Evolutionary conservation across 2,888 invertebrate species (phyloP).

Genomic region (Frankliniella intonsa): DNA sequence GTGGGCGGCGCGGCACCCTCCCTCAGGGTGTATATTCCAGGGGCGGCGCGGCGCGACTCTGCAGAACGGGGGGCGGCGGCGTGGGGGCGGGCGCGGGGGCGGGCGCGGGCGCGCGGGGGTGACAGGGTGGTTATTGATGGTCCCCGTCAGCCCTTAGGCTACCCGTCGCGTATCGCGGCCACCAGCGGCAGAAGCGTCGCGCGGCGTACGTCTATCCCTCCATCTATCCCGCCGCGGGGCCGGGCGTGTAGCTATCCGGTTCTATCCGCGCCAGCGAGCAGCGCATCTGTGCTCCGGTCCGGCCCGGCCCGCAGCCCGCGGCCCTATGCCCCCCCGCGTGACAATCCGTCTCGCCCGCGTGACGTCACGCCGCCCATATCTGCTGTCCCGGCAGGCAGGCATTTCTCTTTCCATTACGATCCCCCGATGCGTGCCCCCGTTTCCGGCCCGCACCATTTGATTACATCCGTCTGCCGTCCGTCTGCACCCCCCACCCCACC

Average conservation of each 20-base stretch:
- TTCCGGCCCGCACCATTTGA: no score
- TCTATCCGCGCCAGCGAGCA: not conserved
- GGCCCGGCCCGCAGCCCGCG: not conserved
- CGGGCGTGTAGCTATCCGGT: not conserved
- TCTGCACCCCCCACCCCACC: no score
- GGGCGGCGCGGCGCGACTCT: no score
- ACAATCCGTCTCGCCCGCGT: no score
- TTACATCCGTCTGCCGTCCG: no score
- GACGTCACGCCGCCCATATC: not conserved
- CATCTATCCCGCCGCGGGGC: not conserved
- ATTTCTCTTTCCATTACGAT: not conserved
- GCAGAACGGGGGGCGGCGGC: no score
- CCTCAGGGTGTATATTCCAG: no score
- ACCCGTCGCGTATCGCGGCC: not conserved
- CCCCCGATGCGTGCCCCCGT: no score
- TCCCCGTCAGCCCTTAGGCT: not conserved
- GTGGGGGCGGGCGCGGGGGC: no score
- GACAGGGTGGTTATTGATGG: not conserved
- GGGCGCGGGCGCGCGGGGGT: not conserved
- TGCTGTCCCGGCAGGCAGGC: no score
- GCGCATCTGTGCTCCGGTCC: not conserved
- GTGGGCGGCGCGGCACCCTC: no score
- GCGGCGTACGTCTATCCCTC: not conserved
- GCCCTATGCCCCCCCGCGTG: not conserved
- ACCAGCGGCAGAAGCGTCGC: not conserved